Conservation (phyloP, 2,888 invertebrate species). For the Carabus problematicus region DNA sequence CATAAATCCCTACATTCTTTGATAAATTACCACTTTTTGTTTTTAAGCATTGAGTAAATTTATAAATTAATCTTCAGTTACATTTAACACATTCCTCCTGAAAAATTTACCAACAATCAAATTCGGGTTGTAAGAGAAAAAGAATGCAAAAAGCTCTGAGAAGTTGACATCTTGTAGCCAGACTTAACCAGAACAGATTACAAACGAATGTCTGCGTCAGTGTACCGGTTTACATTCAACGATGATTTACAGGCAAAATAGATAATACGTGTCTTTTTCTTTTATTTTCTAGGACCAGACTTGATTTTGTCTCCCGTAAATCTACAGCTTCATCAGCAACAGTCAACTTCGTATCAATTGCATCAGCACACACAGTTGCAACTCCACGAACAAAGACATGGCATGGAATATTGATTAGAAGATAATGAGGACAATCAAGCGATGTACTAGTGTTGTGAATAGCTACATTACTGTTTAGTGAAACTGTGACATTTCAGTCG, state of each 20-base stretch:
- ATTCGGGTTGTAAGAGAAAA: not conserved
- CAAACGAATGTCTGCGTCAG: constrained; percentile 1
- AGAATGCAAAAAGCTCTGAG: constrained; percentile 21
- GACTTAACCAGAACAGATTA: constrained; percentile 1
- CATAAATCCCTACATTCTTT: too few relatives aligned
- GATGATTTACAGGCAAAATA: constrained; percentile 17
- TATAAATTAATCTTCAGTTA: too few relatives aligned
- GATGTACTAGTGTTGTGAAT: too few relatives aligned
- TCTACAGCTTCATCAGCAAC: constrained; percentile 48
- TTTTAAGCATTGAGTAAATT: too few relatives aligned
- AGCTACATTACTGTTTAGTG: not conserved
- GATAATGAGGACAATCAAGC: too few relatives aligned
- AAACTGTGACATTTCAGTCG: not conserved
- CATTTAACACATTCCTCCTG: too few relatives aligned
- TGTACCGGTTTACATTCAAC: constrained; percentile 25
- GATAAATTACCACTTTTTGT: too few relatives aligned
- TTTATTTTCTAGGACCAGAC: constrained; percentile 56
- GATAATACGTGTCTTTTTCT: constrained; percentile 17
- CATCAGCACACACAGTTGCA: too few relatives aligned
- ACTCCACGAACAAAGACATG: too few relatives aligned
- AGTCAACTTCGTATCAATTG: too few relatives aligned
- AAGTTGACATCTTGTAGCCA: constrained; percentile 25
- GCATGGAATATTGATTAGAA: too few relatives aligned
- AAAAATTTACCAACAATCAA: too few relatives aligned
- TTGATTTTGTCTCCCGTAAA: constrained; percentile 56